Conservation (phyloP, 2,113 vertebrate genomes). For the Andinoacara biseriatus region DNA sequence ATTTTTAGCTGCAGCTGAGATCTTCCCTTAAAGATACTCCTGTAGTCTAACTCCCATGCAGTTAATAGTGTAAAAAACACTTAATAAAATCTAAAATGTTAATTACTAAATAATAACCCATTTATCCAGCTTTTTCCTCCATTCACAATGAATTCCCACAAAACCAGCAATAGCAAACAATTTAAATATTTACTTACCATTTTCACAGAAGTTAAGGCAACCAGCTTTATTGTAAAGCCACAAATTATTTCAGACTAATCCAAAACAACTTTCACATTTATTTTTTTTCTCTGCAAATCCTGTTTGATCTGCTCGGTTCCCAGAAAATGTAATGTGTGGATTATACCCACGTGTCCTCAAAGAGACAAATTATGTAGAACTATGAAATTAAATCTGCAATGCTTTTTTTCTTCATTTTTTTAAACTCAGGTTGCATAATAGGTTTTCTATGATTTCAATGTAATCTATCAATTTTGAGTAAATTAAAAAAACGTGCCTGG, state of each 20-base stretch:
- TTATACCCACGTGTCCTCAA: conserved; percentile 48
- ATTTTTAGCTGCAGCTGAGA: no score
- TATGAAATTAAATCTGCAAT: conserved; percentile 43
- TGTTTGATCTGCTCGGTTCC: conserved; percentile 58
- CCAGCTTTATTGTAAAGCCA: not conserved
- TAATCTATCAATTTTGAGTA: not conserved
- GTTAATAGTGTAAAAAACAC: not conserved
- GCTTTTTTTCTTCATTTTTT: not conserved
- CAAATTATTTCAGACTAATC: conserved; percentile 49
- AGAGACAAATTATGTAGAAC: conserved; percentile 47
- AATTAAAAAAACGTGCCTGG: not conserved
- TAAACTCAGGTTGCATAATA: conserved; percentile 28
- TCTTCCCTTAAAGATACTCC: no score
- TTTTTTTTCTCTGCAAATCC: conserved; percentile 44
- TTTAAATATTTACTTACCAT: not conserved
- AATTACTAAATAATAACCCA: not conserved
- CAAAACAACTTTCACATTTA: conserved; percentile 49
- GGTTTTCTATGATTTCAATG: no score
- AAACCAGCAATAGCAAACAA: not conserved
- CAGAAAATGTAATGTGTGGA: conserved; percentile 60
- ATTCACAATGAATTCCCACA: not conserved
- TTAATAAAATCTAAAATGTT: not conserved
- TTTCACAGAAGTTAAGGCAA: not conserved
- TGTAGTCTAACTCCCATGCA: no score
- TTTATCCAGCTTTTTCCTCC: not conserved